Conservation (phyloP, 2,797 vertebrate species). For the Threskiornis aethiopicus region DNA sequence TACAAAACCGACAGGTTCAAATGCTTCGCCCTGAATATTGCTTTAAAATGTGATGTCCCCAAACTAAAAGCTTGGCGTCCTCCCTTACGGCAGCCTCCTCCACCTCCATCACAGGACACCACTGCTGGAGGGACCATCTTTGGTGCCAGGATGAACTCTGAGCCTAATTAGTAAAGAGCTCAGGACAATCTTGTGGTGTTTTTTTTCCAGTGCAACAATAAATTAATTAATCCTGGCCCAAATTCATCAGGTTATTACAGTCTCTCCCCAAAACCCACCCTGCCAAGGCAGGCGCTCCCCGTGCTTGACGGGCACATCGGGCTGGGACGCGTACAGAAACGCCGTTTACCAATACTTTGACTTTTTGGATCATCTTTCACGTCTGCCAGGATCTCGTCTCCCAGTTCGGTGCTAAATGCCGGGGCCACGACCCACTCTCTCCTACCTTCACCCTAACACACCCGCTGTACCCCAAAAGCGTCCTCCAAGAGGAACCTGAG, state of each 20-base stretch:
- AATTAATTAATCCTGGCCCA: neutral
- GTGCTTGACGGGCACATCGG: fast-evolving
- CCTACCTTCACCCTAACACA: neutral
- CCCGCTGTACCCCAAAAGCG: neutral
- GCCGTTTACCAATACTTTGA: neutral
- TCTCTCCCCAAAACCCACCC: neutral
- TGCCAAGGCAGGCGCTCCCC: neutral
- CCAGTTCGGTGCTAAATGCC: fast-evolving
- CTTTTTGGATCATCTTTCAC: neutral
- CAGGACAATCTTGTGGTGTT: neutral
- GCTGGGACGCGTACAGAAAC: neutral
- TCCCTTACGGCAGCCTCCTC: neutral
- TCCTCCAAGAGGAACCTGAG: neutral
- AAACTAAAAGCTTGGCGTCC: neutral
- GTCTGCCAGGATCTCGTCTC: neutral
- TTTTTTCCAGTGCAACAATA: neutral
- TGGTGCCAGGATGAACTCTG: neutral
- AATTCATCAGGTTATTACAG: neutral
- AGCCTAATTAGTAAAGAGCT: neutral
- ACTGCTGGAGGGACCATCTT: neutral
- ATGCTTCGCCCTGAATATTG: fast-evolving
- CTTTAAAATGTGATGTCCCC: neutral
- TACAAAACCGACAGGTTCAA: neutral
- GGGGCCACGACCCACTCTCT: fast-evolving
- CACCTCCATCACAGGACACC: neutral